A percentile compares a stretch with the other conserved stretches of the same genome.
Evolutionary conservation across 2,113 vertebrate genomes (phyloP).

Genomic region (Tenebrosternarchus preto): DNA sequence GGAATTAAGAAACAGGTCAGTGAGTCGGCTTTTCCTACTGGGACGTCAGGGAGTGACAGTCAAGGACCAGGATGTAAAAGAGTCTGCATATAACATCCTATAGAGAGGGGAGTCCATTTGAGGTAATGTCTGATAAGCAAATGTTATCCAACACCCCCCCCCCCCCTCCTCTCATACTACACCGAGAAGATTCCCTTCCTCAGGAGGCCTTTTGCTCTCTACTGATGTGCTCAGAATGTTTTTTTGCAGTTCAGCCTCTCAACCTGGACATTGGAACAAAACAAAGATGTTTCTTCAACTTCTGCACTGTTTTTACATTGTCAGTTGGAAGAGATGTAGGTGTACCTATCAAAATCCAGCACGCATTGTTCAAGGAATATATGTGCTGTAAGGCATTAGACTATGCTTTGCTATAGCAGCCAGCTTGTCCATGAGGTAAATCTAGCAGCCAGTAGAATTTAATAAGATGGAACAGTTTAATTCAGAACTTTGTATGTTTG

Average conservation of each 20-base stretch:
- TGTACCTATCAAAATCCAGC: not conserved
- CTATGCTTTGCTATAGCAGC: not conserved
- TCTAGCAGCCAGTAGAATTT: slow-evolving; percentile 18
- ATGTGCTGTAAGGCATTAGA: not conserved
- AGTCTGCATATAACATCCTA: not conserved
- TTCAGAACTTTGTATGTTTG: no score
- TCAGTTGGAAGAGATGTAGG: not conserved
- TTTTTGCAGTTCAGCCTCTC: not conserved
- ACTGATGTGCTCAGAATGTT: not conserved
- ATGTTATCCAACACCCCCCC: not conserved
- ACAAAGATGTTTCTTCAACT: not conserved
- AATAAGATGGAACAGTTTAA: not conserved
- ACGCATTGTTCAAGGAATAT: slow-evolving; percentile 6
- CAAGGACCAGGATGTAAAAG: slow-evolving; percentile 29
- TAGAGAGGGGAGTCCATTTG: not conserved
- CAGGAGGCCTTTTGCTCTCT: not conserved
- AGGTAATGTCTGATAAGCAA: not conserved
- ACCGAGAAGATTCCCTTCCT: not conserved
- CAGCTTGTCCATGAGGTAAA: slow-evolving; percentile 30
- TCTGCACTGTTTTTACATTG: not conserved
- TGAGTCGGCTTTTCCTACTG: slow-evolving; percentile 26
- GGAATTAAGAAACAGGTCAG: slow-evolving; percentile 23
- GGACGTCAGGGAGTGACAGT: slow-evolving; percentile 1
- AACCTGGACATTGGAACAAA: not conserved
- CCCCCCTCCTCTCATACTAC: not conserved